Conservation (phyloP, 2,797 vertebrate genomes). For the Acanthurus tractus region DNA sequence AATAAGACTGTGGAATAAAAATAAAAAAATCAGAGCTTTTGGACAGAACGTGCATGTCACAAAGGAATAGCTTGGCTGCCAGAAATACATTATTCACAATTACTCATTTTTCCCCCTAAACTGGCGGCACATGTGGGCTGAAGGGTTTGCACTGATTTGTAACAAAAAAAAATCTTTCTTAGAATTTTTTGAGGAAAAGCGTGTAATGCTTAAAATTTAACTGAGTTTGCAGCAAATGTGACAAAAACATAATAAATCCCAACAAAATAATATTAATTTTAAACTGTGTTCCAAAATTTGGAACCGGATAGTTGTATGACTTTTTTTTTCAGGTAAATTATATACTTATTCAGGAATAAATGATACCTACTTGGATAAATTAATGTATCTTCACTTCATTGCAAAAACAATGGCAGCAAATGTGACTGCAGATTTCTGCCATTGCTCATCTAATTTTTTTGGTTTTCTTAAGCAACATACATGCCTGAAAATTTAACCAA, state of each 20-base stretch:
- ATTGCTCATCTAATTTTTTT: background rate
- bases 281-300: background rate
- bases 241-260: background rate
- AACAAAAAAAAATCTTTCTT: conserved; percentile 27
- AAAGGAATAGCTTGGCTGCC: conserved; percentile 64
- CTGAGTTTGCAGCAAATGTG: background rate
- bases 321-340: too few relatives aligned
- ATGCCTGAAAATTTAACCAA: background rate
- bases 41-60: conserved; percentile 67
- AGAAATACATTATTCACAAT: conserved; percentile 76
- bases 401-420: too few relatives aligned
- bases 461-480: background rate
- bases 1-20: conserved; percentile 64
- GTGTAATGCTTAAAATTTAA: background rate
- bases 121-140: conserved; percentile 11
- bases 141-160: conserved; percentile 29
- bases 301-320: background rate
- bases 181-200: conserved; percentile 17
- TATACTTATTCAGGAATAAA: too few relatives aligned
- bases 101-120: conserved; percentile 55
- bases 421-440: background rate
- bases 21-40: conserved; percentile 60
- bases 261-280: conserved; percentile 3
- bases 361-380: background rate
- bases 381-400: background rate